Percentiles rank a stretch among this genome's conserved stretches.
Conservation (phyloP, 2,113 vertebrate species). For the Tenebrosternarchus preto region DNA sequence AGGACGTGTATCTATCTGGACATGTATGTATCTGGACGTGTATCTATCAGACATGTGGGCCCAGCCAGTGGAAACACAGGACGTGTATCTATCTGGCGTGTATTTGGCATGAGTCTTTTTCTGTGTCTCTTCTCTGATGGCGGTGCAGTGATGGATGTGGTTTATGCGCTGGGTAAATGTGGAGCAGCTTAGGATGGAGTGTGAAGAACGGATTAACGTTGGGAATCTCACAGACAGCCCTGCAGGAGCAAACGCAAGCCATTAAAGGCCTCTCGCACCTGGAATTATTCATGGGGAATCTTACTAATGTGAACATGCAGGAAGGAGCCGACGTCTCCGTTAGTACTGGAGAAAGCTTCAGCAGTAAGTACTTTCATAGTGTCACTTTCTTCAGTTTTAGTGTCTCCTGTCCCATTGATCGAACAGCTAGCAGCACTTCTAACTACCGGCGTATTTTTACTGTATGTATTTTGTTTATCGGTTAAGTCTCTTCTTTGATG, state of each 20-base stretch:
- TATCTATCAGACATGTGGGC: no score
- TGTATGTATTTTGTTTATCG: background rate
- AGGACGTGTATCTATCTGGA: background rate
- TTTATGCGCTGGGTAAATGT: constrained; percentile 46
- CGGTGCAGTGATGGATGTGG: constrained; percentile 47
- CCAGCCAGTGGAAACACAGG: background rate
- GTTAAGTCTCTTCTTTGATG: background rate
- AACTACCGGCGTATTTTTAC: background rate
- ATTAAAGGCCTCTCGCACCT: constrained; percentile 54
- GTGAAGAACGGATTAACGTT: constrained; percentile 53
- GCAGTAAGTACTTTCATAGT: constrained; percentile 26
- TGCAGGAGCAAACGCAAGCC: constrained; percentile 47
- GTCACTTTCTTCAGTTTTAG: constrained; percentile 3
- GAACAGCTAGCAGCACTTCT: background rate
- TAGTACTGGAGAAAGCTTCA: constrained; percentile 19
- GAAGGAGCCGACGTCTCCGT: constrained; percentile 6
- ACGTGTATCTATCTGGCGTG: background rate
- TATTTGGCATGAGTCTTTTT: constrained; percentile 29
- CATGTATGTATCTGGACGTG: no score
- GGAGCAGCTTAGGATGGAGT: constrained; percentile 42
- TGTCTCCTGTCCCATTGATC: background rate
- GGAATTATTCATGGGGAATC: constrained; percentile 60
- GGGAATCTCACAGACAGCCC: constrained; percentile 42
- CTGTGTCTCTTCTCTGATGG: constrained; percentile 24
- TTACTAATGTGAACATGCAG: constrained; percentile 42